Evolutionary conservation across 2,888 invertebrate genomes (phyloP).

Genomic region (Morinoia aosen): DNA sequence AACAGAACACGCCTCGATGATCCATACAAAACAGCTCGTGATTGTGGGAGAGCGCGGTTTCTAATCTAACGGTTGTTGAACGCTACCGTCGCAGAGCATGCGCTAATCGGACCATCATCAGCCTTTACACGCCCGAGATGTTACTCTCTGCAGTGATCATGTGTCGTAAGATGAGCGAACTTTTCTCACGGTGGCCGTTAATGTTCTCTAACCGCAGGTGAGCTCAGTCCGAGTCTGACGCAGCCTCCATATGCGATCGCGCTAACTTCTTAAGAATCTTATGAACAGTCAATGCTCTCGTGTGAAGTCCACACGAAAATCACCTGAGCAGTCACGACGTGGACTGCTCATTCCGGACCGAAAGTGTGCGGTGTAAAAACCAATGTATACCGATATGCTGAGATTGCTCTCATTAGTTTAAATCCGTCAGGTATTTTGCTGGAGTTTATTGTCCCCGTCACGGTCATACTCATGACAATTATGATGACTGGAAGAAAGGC

Average conservation of each 20-base stretch:
- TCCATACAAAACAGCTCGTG: constrained; percentile 49
- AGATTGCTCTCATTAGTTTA: background rate
- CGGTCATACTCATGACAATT: constrained; percentile 36
- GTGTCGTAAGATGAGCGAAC: constrained; percentile 4
- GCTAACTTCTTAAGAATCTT: background rate
- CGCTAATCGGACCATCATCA: constrained; percentile 43
- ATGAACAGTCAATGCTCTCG: constrained; percentile 20
- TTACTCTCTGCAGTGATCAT: constrained; percentile 30
- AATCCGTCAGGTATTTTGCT: background rate
- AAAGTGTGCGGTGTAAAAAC: background rate
- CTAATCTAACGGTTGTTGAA: constrained; percentile 29
- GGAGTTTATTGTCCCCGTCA: constrained; percentile 47
- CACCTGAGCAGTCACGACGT: constrained; percentile 30
- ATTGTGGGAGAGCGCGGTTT: constrained; percentile 49
- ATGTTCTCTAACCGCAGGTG: constrained; percentile 18
- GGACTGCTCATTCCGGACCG: constrained; percentile 25
- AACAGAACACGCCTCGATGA: constrained; percentile 48
- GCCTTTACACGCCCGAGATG: constrained; percentile 28
- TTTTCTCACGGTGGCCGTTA: constrained; percentile 43
- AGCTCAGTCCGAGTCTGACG: background rate
- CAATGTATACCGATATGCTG: constrained; percentile 1
- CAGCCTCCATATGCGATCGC: background rate
- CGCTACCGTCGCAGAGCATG: constrained; percentile 43
- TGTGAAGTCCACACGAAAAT: constrained; percentile 30
- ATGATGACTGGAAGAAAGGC: constrained; percentile 7